Evolutionary conservation across 2,888 invertebrate genomes (phyloP).

Genomic region (Dolichopus griseipennis): DNA sequence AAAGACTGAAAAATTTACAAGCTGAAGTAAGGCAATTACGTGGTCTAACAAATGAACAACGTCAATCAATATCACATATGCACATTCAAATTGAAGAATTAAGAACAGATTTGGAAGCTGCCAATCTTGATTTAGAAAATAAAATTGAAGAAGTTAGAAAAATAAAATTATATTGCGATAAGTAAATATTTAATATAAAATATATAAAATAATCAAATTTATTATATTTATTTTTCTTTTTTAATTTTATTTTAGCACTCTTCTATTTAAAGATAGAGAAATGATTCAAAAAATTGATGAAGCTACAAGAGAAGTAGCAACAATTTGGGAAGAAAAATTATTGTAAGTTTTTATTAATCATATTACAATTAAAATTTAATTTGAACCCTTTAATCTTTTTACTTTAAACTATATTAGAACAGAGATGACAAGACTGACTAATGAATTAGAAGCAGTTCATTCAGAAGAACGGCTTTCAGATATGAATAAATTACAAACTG

Average conservation of each 20-base stretch:
- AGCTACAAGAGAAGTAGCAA: slow-evolving; percentile 49
- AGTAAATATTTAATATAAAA: slow-evolving; percentile 26
- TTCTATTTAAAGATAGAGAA: slow-evolving; percentile 45
- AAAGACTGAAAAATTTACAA: slow-evolving; percentile 46
- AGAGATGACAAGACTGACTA: slow-evolving; percentile 54
- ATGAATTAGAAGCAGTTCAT: slow-evolving; percentile 53
- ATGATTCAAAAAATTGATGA: slow-evolving; percentile 45
- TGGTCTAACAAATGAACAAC: slow-evolving; percentile 50
- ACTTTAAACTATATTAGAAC: slow-evolving; percentile 37
- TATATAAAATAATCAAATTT: slow-evolving; percentile 18
- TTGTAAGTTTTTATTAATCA: slow-evolving; percentile 30
- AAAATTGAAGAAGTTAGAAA: slow-evolving; percentile 45
- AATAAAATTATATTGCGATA: slow-evolving; percentile 42
- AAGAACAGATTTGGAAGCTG: slow-evolving; percentile 45
- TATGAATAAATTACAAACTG: slow-evolving; percentile 47
- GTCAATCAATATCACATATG: slow-evolving; percentile 46
- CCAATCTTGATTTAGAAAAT: slow-evolving; percentile 47
- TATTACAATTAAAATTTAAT: background rate
- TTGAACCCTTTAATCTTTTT: background rate
- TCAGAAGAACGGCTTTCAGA: slow-evolving; percentile 52
- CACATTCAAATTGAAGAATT: slow-evolving; percentile 49
- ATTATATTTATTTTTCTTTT: slow-evolving; percentile 17
- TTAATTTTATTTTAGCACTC: slow-evolving; percentile 29
- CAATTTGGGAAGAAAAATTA: slow-evolving; percentile 56
- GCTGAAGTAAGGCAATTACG: slow-evolving; percentile 50